Conservation (phyloP, 2,888 invertebrate genomes). For the Heliconius cydno region DNA sequence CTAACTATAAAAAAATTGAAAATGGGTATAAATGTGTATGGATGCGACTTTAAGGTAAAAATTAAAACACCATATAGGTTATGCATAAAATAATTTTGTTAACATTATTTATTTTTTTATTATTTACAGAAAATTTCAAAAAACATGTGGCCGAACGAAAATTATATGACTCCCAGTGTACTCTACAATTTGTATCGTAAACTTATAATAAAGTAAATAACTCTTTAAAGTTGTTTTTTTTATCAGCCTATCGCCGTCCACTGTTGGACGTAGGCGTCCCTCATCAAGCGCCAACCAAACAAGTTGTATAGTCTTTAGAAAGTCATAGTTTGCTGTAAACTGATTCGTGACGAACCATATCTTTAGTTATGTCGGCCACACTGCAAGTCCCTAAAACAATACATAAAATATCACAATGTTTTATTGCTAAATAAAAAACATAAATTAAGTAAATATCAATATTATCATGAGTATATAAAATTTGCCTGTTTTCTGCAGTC, state of each 20-base stretch:
- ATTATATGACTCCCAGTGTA: constrained; percentile 69
- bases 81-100: neutral
- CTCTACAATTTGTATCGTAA: constrained; percentile 73
- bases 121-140: constrained; percentile 75
- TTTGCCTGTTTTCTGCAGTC: neutral
- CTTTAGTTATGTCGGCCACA: constrained; percentile 84
- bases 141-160: constrained; percentile 69
- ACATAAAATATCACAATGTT: constrained; percentile 2
- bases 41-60: constrained; percentile 76
- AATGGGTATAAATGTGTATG: constrained; percentile 74
- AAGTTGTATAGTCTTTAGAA: too few species aligned
- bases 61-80: neutral
- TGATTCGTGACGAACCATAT: constrained; percentile 88
- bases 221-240: neutral
- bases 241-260: too few species aligned
- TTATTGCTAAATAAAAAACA: neutral
- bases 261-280: too few species aligned
- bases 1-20: constrained; percentile 71
- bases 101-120: neutral
- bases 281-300: too few species aligned
- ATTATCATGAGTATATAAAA: too few species aligned
- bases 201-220: constrained; percentile 65
- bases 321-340: constrained; percentile 74
- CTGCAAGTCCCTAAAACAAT: constrained; percentile 85
- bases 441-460: too few species aligned